Conservation (phyloP, 30 jellyfish, hydroid and myxozoan species). For the Aurelia aurita region DNA sequence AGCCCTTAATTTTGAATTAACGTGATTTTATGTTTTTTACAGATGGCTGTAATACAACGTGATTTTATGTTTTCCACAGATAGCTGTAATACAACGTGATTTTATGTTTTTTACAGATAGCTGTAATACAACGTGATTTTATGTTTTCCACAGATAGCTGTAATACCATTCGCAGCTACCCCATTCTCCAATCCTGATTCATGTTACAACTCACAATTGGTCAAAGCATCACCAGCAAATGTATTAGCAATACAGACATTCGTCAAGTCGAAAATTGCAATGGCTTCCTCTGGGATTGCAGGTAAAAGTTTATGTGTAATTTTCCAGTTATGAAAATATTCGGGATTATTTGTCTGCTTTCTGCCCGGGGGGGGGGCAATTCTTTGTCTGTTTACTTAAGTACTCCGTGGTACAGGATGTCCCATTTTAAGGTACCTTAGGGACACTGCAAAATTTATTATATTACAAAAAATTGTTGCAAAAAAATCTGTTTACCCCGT, state of each 20-base stretch:
- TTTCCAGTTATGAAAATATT: neutral
- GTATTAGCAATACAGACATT: conserved; percentile 14
- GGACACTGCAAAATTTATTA: no score
- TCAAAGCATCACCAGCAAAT: conserved; percentile 52
- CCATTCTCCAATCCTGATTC: conserved; percentile 40
- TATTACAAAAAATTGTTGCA: no score
- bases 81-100: conserved; percentile 17
- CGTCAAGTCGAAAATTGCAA: conserved; percentile 11
- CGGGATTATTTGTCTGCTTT: conserved; percentile 4
- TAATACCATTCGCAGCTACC: conserved; percentile 36
- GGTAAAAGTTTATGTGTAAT: neutral
- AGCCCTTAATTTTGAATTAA: no score
- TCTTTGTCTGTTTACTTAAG: no score
- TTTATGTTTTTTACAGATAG: no score
- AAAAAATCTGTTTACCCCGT: no score
- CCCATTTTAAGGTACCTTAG: no score
- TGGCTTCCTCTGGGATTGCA: neutral
- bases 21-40: no score
- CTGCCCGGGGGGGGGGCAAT: no score
- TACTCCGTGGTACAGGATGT: no score
- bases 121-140: no score
- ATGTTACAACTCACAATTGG: conserved; percentile 37
- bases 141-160: conserved; percentile 11
- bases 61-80: neutral
- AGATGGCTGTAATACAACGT: no score